Evolutionary conservation across 2,888 invertebrate genomes (phyloP).

Genomic region (Drosophila emarginata): DNA sequence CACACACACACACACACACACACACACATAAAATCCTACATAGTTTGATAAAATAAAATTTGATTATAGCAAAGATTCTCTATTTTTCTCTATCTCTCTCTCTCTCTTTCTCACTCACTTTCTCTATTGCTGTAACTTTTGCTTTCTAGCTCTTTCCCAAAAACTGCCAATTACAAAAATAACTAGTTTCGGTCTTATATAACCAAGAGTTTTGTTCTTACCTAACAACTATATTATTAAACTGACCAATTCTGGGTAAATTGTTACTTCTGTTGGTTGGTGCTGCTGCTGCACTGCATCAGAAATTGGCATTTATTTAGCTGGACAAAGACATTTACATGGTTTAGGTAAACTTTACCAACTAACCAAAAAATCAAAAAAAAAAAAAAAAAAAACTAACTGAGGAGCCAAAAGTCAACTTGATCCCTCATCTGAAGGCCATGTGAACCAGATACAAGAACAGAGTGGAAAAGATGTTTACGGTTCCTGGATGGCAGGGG

Average conservation of each 20-base stretch:
- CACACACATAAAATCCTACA: not conserved
- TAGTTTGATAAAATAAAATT: constrained; percentile 25
- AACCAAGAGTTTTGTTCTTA: constrained; percentile 11
- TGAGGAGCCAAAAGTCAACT: constrained; percentile 34
- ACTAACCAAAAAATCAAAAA: not conserved
- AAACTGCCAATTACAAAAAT: constrained; percentile 70
- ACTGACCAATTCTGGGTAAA: constrained; percentile 6
- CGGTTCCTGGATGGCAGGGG: not conserved
- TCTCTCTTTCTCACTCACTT: not conserved
- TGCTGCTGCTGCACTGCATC: not conserved
- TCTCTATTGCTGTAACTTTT: constrained; percentile 4
- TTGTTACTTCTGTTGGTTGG: not conserved
- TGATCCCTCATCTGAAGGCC: constrained; percentile 42
- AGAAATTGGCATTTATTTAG: constrained; percentile 40
- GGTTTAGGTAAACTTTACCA: constrained; percentile 14
- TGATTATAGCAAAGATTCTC: not conserved
- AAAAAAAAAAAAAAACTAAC: not conserved
- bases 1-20: constrained; percentile 9
- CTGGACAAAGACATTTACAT: constrained; percentile 44
- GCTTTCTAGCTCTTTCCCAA: constrained; percentile 20
- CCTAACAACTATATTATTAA: constrained; percentile 33
- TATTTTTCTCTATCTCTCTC: not conserved
- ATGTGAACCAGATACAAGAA: constrained; percentile 22
- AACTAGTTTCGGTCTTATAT: constrained; percentile 40
- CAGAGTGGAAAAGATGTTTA: no score